Percentiles rank a stretch among this genome's conserved stretches.
Evolutionary conservation across 2,888 invertebrate genomes (phyloP).

Genomic region (Euplexia lucipara): DNA sequence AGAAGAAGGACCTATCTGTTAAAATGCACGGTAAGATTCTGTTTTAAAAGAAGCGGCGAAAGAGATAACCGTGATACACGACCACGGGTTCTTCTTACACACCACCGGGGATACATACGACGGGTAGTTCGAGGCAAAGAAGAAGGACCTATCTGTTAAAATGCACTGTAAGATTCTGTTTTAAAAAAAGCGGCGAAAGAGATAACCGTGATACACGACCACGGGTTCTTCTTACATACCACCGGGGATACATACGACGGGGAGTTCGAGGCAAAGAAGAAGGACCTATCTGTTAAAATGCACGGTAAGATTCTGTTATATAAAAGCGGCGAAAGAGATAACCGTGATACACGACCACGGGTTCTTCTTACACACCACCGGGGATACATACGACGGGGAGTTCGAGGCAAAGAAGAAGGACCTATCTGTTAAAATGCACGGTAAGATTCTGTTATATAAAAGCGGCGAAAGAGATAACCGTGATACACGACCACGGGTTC

Average conservation of each 20-base stretch:
- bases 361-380: too few relatives aligned
- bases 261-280: slow-evolving; percentile 89
- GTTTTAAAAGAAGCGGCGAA: slow-evolving; percentile 66
- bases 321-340: too few relatives aligned
- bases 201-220: slow-evolving; percentile 76
- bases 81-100: slow-evolving; percentile 85
- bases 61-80: slow-evolving; percentile 76
- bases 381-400: too few relatives aligned
- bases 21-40: slow-evolving; percentile 84
- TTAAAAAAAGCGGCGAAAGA: slow-evolving; percentile 71
- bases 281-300: slow-evolving; percentile 82
- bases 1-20: slow-evolving; percentile 83
- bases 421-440: too few relatives aligned
- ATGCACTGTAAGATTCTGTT: slow-evolving; percentile 82
- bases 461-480: too few relatives aligned
- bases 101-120: slow-evolving; percentile 91
- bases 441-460: too few relatives aligned
- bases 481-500: too few relatives aligned
- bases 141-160: slow-evolving; percentile 81
- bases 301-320: slow-evolving; percentile 77
- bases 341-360: too few relatives aligned
- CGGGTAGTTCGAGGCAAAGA: slow-evolving; percentile 90
- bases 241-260: slow-evolving; percentile 92
- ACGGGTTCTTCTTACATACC: slow-evolving; percentile 85
- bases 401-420: too few relatives aligned